Base-by-base conservation (phyloP, 2,797 vertebrate genomes). In the Synanceia verrucosa region DNA sequence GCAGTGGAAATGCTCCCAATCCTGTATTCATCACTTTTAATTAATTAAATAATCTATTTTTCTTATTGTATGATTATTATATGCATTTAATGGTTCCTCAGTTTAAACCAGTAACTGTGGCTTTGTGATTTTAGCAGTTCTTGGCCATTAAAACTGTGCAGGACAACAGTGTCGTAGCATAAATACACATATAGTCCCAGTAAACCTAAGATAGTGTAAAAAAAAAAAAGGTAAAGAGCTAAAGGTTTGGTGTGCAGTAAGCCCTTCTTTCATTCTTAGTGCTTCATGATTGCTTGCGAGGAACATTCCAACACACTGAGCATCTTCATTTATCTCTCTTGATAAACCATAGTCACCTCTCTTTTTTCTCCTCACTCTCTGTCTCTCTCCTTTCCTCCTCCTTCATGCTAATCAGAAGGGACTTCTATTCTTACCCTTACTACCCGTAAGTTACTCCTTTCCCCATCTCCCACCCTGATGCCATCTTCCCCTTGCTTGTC, bases 341-440 rank as follows among this genome's bases (percentile, higher is more conserved):
- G 76, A 85, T 66, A 70, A 88, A 83, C 86, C 88, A 89, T 90
- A 75, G 64, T 87, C 89, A 88, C 83, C 72, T 87, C 78, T 88
- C 55, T 80, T 80, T 78, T 79, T 74, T 86, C 78, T 86, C 77
- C 76, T 82, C 76, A 43, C 78, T 83, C 71, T 88, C 82, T 86
- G 63, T 85, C 83, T 89, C 68, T 90, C 79, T 87, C 78, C 83
- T 78, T 69, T 75, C 73, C 85, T 84, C 78, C 73, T 91, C 94
- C 76, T 64, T 81, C 95, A 95, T 16, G 93, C 95, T 95, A 93
- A 93, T 90, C 95, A 98, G 96, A 95, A 97, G 96, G 92, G 95
- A 96, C 94, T 95, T 95, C 94, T 97, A 97, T 95, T 95, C 96
- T 88, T 97, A 97, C 87, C 96, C 97, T 91, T 97, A 96, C 94